Conservation (phyloP, 2,113 vertebrate genomes). For the Gnathochromis pfefferi region DNA sequence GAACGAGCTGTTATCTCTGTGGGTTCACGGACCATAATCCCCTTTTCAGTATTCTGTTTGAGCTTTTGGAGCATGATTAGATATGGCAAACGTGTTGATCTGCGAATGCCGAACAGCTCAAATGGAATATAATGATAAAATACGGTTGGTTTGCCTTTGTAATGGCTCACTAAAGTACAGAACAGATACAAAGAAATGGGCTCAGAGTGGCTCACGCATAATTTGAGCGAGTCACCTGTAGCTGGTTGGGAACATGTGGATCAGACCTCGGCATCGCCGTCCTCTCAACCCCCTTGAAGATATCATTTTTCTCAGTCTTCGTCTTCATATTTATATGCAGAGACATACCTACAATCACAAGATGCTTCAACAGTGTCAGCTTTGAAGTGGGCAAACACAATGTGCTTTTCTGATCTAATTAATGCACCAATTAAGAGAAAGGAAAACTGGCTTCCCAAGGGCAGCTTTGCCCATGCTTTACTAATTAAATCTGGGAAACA, state of each 20-base stretch:
- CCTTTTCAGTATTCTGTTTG: conserved; percentile 29
- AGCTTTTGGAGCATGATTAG: conserved; percentile 9
- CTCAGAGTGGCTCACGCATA: not conserved
- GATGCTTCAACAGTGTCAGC: conserved; percentile 23
- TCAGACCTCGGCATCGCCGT: not conserved
- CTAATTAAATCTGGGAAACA: conserved; percentile 85
- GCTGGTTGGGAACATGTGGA: not conserved
- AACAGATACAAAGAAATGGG: not conserved
- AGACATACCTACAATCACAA: not conserved
- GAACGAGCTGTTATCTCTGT: conserved; percentile 26
- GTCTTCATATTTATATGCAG: conserved; percentile 2
- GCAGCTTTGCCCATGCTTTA: conserved; percentile 77
- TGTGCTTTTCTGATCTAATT: conserved; percentile 82
- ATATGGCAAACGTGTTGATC: conserved; percentile 10
- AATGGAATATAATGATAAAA: not conserved
- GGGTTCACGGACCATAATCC: conserved; percentile 25
- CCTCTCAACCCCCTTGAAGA: not conserved
- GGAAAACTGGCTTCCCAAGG: conserved; percentile 83
- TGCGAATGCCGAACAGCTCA: not conserved
- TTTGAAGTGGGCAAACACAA: conserved; percentile 59
- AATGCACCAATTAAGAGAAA: conserved; percentile 93
- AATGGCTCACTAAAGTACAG: not conserved
- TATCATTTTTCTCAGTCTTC: conserved; percentile 17
- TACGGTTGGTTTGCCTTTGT: not conserved
- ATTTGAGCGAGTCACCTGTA: not conserved